Base-by-base conservation (phyloP, 1,140 invertebrate species). In the Schlechtendalia chinensis region DNA sequence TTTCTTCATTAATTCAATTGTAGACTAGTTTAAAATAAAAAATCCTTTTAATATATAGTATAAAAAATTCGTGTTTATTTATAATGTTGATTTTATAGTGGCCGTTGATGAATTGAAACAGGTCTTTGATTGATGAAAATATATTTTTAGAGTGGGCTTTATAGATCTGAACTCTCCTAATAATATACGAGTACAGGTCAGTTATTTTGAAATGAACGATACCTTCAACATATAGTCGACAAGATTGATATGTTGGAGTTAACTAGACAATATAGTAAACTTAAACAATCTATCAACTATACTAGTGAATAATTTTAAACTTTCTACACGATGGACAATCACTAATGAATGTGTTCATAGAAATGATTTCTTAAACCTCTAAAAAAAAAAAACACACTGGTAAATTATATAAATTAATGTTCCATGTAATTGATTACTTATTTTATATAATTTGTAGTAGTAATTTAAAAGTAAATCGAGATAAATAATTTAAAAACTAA, bases 251-350 rank as follows among this genome's bases (percentile, higher is more conserved):
- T 32, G n/a, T 22, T 50, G 45, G n/a, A 47, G 45, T 10, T 50
- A 22, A 69, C 39, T 69, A 69, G 45, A 69, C 67, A 50, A n/a
- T 69, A 69, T 50, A 69, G n/a, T 69, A 69, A 27, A 69, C 45
- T 39, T 22, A 50, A 69, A 69, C 22, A 50, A 69, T 69, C 67
- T 24, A 69, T 69, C 67, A 69, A 27, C 61, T 32, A 17, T 16
- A 47, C 65, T 22, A n/a, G 39, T 14, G 47, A 24, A 69, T 19
- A 32, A 2, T 47, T 47, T 50, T 47, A 50, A 45, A 47, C 39
- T 17, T 24, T 27, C 16, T 8, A 65, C 17, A 65, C 45, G 4
- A 50, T 50, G 22, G 16, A 27, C 14, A 69, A 69, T 69, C 45
- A 50, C 22, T 17, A 69, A 69, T 27, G 47, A 50, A 47, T 24